Evolutionary conservation across 2,888 invertebrate species (phyloP).

Genomic region (Standfussiana lucernea): DNA sequence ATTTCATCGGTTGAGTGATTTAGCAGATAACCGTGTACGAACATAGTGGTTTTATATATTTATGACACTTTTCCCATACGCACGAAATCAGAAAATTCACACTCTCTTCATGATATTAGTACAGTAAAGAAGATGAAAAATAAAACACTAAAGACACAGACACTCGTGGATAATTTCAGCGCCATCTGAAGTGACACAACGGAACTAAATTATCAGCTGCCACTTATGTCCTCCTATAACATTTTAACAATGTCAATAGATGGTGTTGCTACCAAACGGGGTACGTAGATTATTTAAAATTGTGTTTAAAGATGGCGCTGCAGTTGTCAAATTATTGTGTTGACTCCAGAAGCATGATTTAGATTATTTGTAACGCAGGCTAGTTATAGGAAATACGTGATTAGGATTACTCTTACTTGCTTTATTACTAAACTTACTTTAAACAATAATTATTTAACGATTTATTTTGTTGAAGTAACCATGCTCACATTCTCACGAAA

Average conservation of each 20-base stretch:
- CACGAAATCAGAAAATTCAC: not conserved
- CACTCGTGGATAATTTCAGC: not conserved
- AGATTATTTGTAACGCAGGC: not conserved
- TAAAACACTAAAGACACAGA: not conserved
- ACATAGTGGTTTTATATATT: no score
- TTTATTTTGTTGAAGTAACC: not conserved
- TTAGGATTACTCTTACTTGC: not conserved
- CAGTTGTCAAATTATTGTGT: not conserved
- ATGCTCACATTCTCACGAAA: not conserved
- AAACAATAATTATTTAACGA: not conserved
- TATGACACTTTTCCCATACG: not conserved
- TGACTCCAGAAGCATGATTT: not conserved
- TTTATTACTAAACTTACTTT: not conserved
- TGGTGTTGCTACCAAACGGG: slow-evolving; percentile 20
- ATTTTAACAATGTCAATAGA: slow-evolving; percentile 27
- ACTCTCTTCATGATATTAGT: not conserved
- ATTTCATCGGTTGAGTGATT: not conserved
- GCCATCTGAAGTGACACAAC: slow-evolving; percentile 36
- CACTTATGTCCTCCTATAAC: not conserved
- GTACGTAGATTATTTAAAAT: not conserved
- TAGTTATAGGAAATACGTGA: not conserved
- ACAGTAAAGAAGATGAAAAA: no score
- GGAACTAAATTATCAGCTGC: slow-evolving; percentile 12
- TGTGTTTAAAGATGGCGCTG: slow-evolving; percentile 12
- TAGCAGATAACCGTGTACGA: not conserved